Percentiles rank a stretch among this genome's conserved stretches.
Evolutionary conservation across 2,113 vertebrate species (phyloP).

Genomic region (Brienomyrus longianalis): DNA sequence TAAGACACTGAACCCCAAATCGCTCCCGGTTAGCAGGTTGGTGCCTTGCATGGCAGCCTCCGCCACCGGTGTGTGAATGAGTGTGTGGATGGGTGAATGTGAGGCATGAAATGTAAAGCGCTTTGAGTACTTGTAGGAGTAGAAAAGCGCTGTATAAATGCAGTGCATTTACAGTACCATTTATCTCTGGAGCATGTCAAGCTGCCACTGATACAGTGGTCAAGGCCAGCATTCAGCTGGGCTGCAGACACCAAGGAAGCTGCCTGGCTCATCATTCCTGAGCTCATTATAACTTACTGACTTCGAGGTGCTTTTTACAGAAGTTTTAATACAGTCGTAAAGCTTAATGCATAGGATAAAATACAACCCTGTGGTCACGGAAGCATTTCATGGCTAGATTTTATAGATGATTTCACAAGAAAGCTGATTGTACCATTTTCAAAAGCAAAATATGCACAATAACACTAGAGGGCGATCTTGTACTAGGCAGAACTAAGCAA

Average conservation of each 20-base stretch:
- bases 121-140: no score
- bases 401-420: background rate
- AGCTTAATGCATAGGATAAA: background rate
- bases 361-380: background rate
- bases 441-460: background rate
- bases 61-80: no score
- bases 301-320: background rate
- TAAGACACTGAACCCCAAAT: no score
- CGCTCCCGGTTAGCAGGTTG: no score
- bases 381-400: background rate
- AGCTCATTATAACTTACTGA: background rate
- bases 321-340: background rate
- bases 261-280: background rate
- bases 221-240: background rate
- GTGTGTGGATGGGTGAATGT: no score
- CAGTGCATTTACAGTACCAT: no score
- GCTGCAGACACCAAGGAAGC: background rate
- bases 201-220: background rate
- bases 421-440: background rate
- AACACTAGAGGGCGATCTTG: constrained; percentile 16
- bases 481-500: background rate
- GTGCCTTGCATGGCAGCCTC: no score
- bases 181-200: background rate
- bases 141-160: no score
- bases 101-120: no score